Conservation (phyloP, 2,888 invertebrate genomes). For the Cataglyphis livida region DNA sequence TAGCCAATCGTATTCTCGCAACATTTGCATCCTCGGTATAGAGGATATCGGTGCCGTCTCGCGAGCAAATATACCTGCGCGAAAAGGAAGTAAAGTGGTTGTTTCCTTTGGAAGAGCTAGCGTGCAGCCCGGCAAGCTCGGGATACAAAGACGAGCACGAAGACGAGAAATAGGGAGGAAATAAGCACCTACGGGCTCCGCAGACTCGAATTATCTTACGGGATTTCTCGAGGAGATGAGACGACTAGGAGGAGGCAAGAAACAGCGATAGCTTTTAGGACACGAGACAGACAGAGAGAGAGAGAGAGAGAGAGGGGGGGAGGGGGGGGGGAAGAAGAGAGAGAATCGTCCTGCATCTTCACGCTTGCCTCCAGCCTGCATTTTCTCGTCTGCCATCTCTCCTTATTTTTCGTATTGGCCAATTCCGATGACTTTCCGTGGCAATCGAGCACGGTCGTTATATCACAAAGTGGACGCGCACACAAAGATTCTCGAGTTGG, state of each 20-base stretch:
- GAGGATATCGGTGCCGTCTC: background rate
- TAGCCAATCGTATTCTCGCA: constrained; percentile 9
- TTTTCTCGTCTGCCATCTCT: constrained; percentile 48
- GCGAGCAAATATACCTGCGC: constrained; percentile 30
- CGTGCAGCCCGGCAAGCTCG: constrained; percentile 27
- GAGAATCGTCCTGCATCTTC: constrained; percentile 16
- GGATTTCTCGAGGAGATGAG: constrained; percentile 33
- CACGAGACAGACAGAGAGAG: background rate
- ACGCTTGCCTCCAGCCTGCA: constrained; percentile 28
- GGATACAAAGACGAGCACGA: constrained; percentile 20
- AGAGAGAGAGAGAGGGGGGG: background rate
- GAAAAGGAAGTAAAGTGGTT: constrained; percentile 3
- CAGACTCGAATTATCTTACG: constrained; percentile 67
- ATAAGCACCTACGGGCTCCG: constrained; percentile 63
- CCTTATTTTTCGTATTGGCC: constrained; percentile 20
- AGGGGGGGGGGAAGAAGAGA: no score
- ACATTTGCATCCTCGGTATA: constrained; percentile 18
- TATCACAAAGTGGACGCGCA: constrained; percentile 24
- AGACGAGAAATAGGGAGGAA: constrained; percentile 52
- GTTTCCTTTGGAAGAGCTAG: constrained; percentile 30
- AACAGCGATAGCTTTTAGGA: constrained; percentile 12
- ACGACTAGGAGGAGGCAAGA: constrained; percentile 11
- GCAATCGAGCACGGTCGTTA: constrained; percentile 56
- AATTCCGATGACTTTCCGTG: constrained; percentile 62
- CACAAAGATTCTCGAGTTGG: background rate